Conservation (phyloP, 2,113 vertebrate species). For the Hippolais icterina region DNA sequence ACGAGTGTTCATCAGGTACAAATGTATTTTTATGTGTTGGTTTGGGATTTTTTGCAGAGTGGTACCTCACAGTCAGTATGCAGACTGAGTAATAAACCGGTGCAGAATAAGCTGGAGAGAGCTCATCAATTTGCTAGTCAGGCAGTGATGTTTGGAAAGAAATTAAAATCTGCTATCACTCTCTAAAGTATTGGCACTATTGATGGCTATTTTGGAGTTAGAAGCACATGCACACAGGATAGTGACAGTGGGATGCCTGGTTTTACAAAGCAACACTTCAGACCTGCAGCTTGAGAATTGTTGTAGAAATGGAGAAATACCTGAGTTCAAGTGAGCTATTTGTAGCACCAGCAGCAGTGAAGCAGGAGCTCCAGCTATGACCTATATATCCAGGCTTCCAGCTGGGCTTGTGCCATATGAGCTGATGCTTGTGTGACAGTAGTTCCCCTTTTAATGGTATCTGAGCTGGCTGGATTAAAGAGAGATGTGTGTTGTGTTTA, state of each 20-base stretch:
- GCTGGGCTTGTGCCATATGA: neutral
- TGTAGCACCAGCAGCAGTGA: neutral
- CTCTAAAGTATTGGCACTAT: neutral
- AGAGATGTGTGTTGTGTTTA: neutral
- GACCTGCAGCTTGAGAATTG: neutral
- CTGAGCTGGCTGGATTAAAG: neutral
- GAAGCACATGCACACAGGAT: accelerated
- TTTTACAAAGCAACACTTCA: neutral
- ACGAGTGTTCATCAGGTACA: neutral
- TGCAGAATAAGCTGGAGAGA: neutral
- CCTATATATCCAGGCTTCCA: neutral
- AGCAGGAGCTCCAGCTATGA: neutral
- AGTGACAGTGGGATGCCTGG: neutral
- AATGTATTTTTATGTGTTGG: neutral
- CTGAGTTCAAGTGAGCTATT: neutral
- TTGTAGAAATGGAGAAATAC: neutral
- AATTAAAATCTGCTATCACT: neutral
- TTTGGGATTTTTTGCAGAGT: neutral
- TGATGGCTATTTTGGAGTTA: neutral
- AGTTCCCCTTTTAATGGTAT: neutral
- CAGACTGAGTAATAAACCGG: neutral
- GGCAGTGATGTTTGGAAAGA: neutral
- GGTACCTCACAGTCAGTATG: neutral
- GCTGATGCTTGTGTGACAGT: neutral
- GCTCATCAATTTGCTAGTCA: neutral